Conservation (phyloP, 2,888 invertebrate species). For the Diaperis boleti region DNA sequence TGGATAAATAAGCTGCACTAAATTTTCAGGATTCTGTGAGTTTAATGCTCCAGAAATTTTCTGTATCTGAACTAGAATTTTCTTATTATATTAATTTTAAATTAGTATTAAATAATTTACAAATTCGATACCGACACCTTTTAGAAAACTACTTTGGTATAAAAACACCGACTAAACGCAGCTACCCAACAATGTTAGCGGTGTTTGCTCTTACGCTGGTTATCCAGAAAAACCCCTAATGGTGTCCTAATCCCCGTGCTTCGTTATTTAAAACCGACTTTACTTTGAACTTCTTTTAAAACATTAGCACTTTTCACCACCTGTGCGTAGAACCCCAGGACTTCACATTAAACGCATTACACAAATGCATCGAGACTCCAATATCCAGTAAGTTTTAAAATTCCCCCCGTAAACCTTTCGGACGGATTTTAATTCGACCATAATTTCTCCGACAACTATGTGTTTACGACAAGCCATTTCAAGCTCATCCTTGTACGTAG, state of each 20-base stretch:
- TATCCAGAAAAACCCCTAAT: neutral
- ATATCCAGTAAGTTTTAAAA: constrained; percentile 25
- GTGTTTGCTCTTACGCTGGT: neutral
- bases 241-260: constrained; percentile 6
- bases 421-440: constrained; percentile 29
- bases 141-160: no score
- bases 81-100: no score
- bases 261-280: constrained; percentile 15
- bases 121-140: no score
- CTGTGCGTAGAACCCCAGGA: constrained; percentile 7
- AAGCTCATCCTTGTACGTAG: constrained; percentile 17
- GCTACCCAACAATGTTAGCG: neutral
- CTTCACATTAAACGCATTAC: constrained; percentile 17
- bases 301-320: constrained; percentile 20
- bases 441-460: constrained; percentile 37
- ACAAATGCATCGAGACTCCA: constrained; percentile 11
- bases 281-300: constrained; percentile 9
- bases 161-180: neutral
- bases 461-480: constrained; percentile 37
- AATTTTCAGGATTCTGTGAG: no score
- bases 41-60: no score
- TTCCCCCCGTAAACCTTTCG: constrained; percentile 20
- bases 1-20: no score
- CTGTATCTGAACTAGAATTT: no score
- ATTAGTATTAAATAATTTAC: no score